phyloP scores from a whole-genome alignment of 2,888 invertebrate genomes.

The Campopleginae sp. region DNA sequence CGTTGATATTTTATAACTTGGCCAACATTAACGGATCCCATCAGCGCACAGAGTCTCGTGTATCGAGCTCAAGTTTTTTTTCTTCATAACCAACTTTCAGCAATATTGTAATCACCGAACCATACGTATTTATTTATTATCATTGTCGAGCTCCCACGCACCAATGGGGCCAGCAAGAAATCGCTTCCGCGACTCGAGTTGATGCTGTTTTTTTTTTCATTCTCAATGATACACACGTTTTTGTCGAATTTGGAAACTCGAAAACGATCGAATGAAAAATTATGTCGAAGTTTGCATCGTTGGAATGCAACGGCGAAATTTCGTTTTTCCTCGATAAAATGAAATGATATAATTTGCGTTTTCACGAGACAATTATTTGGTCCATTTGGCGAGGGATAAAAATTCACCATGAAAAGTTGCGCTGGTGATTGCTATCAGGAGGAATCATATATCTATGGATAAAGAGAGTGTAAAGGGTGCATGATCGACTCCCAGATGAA shows the following conservation, averaged over 20 bases:
- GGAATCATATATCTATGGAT: conserved; percentile 6
- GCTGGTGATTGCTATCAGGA: conserved; percentile 27
- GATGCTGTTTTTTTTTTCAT: too few species aligned
- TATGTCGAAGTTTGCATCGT: too few species aligned
- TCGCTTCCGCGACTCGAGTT: too few species aligned
- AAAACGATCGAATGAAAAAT: too few species aligned
- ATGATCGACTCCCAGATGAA: conserved; percentile 18
- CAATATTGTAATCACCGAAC: neutral
- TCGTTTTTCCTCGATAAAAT: too few species aligned
- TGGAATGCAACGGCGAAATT: too few species aligned
- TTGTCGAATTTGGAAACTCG: too few species aligned
- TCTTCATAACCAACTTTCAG: conserved; percentile 19
- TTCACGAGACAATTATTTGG: too few species aligned
- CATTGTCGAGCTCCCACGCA: too few species aligned
- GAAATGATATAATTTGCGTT: too few species aligned
- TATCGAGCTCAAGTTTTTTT: neutral
- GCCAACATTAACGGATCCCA: conserved; percentile 71
- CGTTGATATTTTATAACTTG: conserved; percentile 77
- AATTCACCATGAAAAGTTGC: conserved; percentile 25
- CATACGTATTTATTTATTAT: neutral
- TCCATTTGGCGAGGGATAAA: neutral
- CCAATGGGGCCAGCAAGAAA: too few species aligned
- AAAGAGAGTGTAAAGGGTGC: conserved; percentile 1
- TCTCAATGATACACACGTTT: too few species aligned
- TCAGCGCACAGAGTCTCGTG: conserved; percentile 7